Base-by-base conservation (phyloP, 2,888 invertebrate species). In the Cylloceria caligata region DNA sequence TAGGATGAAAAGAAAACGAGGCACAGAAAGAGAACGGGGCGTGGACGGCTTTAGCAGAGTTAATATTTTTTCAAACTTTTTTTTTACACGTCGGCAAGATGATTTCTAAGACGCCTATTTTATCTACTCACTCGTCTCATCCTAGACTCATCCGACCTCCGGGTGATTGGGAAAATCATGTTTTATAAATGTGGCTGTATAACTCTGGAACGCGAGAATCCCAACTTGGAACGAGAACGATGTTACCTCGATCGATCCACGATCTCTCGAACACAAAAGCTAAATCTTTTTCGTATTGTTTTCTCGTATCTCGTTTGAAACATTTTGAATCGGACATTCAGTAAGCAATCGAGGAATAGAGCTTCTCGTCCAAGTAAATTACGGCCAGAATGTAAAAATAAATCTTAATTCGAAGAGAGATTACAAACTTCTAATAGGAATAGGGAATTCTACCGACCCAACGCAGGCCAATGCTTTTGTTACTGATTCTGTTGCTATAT, bases 181-280 rank as follows among this genome's bases (percentile, higher is more conserved):
- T 75, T 75, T 75, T 75, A 75, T 75, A 68, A 75, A 75, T 75
- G 75, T 52, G 52, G 62, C 52, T 49, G 19, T 49, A 21, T 19
- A 21, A 19, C 49, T 19, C 11, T 19, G 49, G 21, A 49, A 49
- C 49, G 21, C 49, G 49, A 49, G 6, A 49, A 16, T 49, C 13
- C 3, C 11, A 39, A 13, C 39, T 2, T 39, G 3, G 6, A 9
- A 39, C 39, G 11, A 39, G 13, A 2, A 3, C 39, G 11, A 39
- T 39, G 39, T 13, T 45, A 45, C 4, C 45, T 16, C 16, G n/a
- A 16, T 16, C 16, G 45, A 16, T 45, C 45, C 5, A 45, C 45
- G 45, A 16, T 45, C 45, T 16, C 45, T 3, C 45, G 0, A 45
- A 16, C 16, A 45, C 5, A n/a, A 45, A 3, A 16, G 16, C 16